A percentile compares a stretch with the other conserved stretches of the same genome.
Evolutionary conservation across 64 coral and sea anemone species (phyloP).

Genomic region (Orbicella faveolata): DNA sequence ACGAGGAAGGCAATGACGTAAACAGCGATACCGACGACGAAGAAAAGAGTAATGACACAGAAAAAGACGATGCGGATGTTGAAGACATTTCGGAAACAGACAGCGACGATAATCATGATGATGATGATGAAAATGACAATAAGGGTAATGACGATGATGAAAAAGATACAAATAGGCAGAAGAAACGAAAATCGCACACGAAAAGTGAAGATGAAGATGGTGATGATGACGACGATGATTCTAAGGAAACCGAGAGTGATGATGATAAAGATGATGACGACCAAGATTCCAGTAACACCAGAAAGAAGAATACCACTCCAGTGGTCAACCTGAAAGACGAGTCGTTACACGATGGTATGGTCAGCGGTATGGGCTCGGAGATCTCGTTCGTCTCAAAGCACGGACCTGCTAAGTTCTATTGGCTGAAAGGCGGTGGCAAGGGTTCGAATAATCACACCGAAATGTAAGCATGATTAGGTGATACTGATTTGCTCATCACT

Average conservation of each 20-base stretch:
- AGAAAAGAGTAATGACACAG: background rate
- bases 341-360: background rate
- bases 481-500: background rate
- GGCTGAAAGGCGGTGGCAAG: background rate
- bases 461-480: background rate
- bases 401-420: constrained; percentile 10
- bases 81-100: background rate
- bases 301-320: background rate
- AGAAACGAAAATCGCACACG: background rate
- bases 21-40: background rate
- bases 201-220: background rate
- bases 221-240: background rate
- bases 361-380: constrained; percentile 14
- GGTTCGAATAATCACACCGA: background rate
- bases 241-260: background rate
- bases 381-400: constrained; percentile 20
- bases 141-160: background rate
- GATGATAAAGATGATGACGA: background rate
- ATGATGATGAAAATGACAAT: background rate
- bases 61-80: background rate
- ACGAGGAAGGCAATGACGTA: background rate
- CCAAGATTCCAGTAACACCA: background rate
- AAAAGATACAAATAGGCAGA: background rate
- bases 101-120: background rate
- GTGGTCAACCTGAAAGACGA: background rate